Evolutionary conservation across 2,888 invertebrate genomes (phyloP), one percentile per base, ranked within the genome.

Genomic region (Autographa pulchrina): DNA sequence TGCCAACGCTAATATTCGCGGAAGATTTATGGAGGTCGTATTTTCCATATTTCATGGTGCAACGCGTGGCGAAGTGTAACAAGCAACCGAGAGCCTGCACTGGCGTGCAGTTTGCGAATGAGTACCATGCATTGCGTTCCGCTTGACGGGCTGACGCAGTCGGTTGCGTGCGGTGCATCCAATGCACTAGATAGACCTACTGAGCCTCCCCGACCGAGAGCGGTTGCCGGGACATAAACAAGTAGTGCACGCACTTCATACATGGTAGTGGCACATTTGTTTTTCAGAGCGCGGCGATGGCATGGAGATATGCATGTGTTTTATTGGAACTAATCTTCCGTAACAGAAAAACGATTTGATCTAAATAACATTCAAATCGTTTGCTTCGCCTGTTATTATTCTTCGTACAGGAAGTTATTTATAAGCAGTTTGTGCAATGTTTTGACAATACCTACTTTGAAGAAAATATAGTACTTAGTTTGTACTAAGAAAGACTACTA

Each of bases 31-130:
- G 91, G 79, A 96, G 92, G 90, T 95, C 91, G 90, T 96, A 96
- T 92, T 96, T 96, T 88, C 96, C 96, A 92, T 96, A 91, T 91
- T 96, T 96, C 96, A 96, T 96, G 88, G 88, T 92, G 88, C 89
- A 89, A 80, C 87, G 85, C 75, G 84, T 83, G 83, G 86, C 85
- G 78, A 88, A 85, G 86, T 90, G 88, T 87, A 90, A 88, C 89
- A 90, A 91, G 90, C 92, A 90, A 88, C 87, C 85, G 88, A 91
- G 88, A 89, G 91, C 83, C 88, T 89, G 92, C 86, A 88, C 85
- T 86, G 91, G 85, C 86, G 89, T 89, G 91, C 90, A 89, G 87
- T 86, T 84, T 82, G 88, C 88, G 87, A 91, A 89, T 89, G 92
- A 89, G 89, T 84, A 86, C 85, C 86, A 85, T 88, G 90, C 91